Base-by-base conservation (phyloP, 2,888 invertebrate species). In the Epirrita christyi region DNA sequence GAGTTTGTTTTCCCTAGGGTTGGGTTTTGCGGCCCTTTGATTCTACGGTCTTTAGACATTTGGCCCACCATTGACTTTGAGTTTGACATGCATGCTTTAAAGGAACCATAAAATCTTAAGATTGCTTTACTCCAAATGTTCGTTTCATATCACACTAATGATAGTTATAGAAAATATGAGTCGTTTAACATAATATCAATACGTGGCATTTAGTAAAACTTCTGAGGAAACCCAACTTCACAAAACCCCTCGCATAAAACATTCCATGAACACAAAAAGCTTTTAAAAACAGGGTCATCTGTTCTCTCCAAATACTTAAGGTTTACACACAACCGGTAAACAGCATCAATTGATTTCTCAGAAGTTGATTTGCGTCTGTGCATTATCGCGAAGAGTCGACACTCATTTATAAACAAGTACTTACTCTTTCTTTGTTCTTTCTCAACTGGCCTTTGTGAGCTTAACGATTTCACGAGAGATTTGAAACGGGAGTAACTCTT, bases 341-440 rank as follows among this genome's bases (percentile, higher is more conserved):
- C 28, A 50, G 32, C 40, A 44, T 51, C 42, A 47, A 59, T 47
- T 56, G 55, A 59, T 56, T 63, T 60, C 62, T 60, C 49, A 41
- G 66, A 62, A 66, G 48, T 53, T 27, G 45, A 15, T 11, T 21
- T 41, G 59, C 50, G 41, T 37, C 54, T 46, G 59, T 41, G 32
- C 54, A 37, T 59, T 46, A 50, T 38, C 59, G 54, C 45, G 37
- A 43, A 28, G 44, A 40, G 46, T 46, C 44, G 34, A 49, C 46
- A 42, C 43, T 48, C 48, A 54, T 41, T 48, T 55, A 53, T 59
- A 63, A 61, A 58, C 59, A 55, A 48, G 32, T 42, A 37, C 29
- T 34, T 27, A 47, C 55, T 34, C 56, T 41, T 59, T 59, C 59
- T 61, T 66, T 61, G 61, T 63, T 65, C 63, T 56, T 42, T 21